These are phyloP conservation scores for Phataginus tetradactyla DNA, from an alignment of 2,797 vertebrate genomes.

Conservation along the genomic window DNA sequence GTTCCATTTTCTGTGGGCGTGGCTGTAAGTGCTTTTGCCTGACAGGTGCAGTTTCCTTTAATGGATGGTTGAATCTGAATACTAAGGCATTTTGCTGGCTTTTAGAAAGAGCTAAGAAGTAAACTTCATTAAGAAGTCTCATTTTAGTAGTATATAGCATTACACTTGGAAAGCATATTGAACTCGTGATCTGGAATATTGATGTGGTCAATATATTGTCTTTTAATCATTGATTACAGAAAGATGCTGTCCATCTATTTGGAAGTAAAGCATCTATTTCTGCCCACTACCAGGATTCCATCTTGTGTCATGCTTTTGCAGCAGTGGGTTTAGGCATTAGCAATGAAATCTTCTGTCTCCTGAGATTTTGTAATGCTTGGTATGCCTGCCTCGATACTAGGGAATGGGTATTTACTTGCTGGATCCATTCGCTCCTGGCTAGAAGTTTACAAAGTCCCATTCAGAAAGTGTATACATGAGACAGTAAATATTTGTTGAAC, in stretches of 20 bases:
- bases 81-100: neutral
- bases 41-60: neutral
- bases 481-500: neutral
- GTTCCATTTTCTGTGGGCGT: neutral
- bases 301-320: neutral
- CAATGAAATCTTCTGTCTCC: neutral
- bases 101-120: constrained; percentile 34
- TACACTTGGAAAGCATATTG: constrained; percentile 34
- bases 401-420: neutral
- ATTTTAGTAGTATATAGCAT: constrained; percentile 1
- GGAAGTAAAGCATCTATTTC: neutral
- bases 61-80: neutral
- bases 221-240: neutral
- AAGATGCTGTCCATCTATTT: neutral
- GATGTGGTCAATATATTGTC: neutral
- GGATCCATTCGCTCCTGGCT: neutral
- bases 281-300: neutral
- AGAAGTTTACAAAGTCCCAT: neutral
- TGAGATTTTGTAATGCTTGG: neutral
- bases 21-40: neutral
- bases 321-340: neutral
- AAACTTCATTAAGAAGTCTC: constrained; percentile 33
- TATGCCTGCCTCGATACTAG: neutral
- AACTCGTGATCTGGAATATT: neutral
- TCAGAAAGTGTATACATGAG: neutral